Evolutionary conservation across 2,797 vertebrate genomes (phyloP), one percentile per base, ranked within the genome.

Genomic region (Characodon lateralis): DNA sequence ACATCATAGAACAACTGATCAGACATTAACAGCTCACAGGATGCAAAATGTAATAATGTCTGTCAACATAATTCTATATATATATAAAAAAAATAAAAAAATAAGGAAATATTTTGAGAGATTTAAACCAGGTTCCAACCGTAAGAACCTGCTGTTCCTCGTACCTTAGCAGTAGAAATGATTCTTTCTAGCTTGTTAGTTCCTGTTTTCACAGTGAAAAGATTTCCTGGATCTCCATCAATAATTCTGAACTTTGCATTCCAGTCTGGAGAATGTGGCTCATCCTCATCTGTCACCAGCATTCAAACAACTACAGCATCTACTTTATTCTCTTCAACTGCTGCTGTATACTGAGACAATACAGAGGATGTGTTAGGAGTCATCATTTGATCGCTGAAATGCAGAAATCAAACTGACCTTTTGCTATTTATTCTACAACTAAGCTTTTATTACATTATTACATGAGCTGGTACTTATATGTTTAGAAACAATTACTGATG

Each of bases 101-200:
- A 35, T 35, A 35, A 35, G 35, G 35, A 35, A 35, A 35, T 35
- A 35, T 35, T 35, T 35, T 35, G 35, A 35, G 35, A 35, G 35
- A 35, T 35, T 35, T 35, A 35, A 35, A 35, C 35, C 24, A 58
- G 24, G 12, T 13, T 28, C 6, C 3, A 66, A 6, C 9, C 24
- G 1, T 61, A 24, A 66, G 20, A 16, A 35, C 18, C 18, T 22
- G 20, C 61, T 26, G n/a, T 16, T 58, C 1, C 41, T 70, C 84
- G 0, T 85, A 95, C 97, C 96, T 96, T 97, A 46, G 75, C 84
- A 0, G 96, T 97, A 1, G 74, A 92, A 77, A 98, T 81, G 78
- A 97, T 72, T 5, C 97, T 97, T 83, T 98, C 96, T 0, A 96
- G 96, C 85, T 94, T 97, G 89, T 92, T 85, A 0, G 26, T 76